Base-by-base conservation (phyloP, 1,140 invertebrate genomes). In the Hyles vespertilio region DNA sequence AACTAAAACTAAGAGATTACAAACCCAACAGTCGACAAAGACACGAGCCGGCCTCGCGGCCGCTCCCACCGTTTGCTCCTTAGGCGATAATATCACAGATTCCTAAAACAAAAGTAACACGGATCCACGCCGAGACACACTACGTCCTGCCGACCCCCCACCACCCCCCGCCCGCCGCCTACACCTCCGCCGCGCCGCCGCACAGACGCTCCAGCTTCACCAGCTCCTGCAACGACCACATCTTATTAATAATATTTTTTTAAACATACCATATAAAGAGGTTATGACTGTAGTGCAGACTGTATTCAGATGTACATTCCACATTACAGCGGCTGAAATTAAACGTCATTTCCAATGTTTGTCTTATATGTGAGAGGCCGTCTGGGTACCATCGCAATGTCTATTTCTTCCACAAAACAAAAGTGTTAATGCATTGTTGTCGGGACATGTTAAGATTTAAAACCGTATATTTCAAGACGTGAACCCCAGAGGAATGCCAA, bases 51-150 rank as follows among this genome's bases (percentile, higher is more conserved):
- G 56, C 52, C 58, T 44, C 34, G 43, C 64, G 57, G 47, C 47
- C 59, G 53, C 58, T 64, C 55, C 55, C 47, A 64, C 72, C 65
- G 58, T 56, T 67, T 61, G 74, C 74, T 81, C 72, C 84, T 82
- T 84, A 87, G 81, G 74, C 79, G 80, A 81, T 85, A 85, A 87
- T 85, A 85, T 87, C 82, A 85, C 84, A 85, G 84, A 84, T 87
- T 81, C 74, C 79, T 81, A 82, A 77, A 74, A 58, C 43, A 58
- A 76, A 76, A 72, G 58, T 58, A 66, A 70, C 67, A 62, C 58
- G 51, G 59, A 49, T 51, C 47, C 50, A 61, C 45, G 49, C n/a
- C 49, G 54, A 63, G 61, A 52, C 60, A 57, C 55, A 52, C 58
- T 11, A 40, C 51, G 34, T 33, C 57, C 59, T 36, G 3, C 48